These are phyloP conservation scores for Agrochola lychnidis DNA, from an alignment of 2,888 invertebrate genomes.

Conservation along the genomic window DNA sequence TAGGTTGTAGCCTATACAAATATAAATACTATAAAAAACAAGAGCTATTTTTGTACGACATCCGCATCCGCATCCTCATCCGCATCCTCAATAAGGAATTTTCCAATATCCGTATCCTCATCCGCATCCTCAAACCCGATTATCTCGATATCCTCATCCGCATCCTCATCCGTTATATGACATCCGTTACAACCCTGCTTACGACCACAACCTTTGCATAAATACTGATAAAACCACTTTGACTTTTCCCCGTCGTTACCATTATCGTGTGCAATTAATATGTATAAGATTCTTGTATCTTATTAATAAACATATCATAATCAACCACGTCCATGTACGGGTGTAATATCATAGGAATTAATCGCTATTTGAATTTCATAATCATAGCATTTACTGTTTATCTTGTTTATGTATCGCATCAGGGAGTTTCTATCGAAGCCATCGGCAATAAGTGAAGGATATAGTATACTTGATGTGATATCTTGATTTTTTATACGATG, in stretches of 20 bases:
- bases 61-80: no score
- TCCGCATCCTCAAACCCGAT: no score
- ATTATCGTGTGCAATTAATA: slow-evolving; percentile 27
- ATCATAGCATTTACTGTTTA: slow-evolving; percentile 26
- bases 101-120: no score
- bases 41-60: no score
- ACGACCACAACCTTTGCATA: slow-evolving; percentile 5
- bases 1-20: no score
- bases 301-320: slow-evolving; percentile 37
- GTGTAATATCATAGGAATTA: slow-evolving; percentile 23
- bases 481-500: slow-evolving; percentile 10
- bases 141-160: no score
- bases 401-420: slow-evolving; percentile 23
- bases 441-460: slow-evolving; percentile 19
- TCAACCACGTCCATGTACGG: slow-evolving; percentile 13
- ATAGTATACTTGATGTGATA: slow-evolving; percentile 21
- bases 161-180: no score
- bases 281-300: slow-evolving; percentile 26
- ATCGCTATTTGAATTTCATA: slow-evolving; percentile 40
- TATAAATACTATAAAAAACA: no score
- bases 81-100: no score
- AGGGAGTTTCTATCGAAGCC: slow-evolving; percentile 27
- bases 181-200: no score
- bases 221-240: slow-evolving; percentile 13
- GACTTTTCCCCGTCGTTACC: neutral